A percentile compares a stretch with the other conserved stretches of the same genome.
Conservation (phyloP, 2,113 vertebrate species). For the Spilogale gracilis region DNA sequence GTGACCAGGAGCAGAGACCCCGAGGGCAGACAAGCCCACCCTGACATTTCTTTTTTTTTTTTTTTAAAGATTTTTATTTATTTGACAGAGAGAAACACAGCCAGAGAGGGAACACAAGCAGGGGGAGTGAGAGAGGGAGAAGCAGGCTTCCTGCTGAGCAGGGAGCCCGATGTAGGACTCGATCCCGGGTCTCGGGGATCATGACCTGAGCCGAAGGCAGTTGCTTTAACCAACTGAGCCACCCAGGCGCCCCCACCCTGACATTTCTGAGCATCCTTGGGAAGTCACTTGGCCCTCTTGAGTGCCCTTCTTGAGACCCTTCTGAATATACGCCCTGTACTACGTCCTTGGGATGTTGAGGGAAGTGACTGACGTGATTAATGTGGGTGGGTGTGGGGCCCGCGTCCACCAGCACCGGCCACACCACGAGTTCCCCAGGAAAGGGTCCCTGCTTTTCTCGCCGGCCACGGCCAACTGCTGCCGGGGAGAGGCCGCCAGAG, state of each 20-base stretch:
- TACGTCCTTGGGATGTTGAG: neutral
- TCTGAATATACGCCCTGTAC: neutral
- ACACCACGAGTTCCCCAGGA: fast-evolving
- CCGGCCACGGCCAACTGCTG: neutral
- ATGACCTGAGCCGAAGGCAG: too few relatives aligned
- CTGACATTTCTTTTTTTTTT: neutral
- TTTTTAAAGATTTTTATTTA: too few relatives aligned
- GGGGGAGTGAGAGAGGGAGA: too few relatives aligned
- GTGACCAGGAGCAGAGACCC: neutral
- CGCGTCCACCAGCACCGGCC: fast-evolving
- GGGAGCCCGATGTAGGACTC: too few relatives aligned
- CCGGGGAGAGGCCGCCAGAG: neutral
- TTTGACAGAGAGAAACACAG: too few relatives aligned
- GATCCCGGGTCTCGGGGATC: too few relatives aligned
- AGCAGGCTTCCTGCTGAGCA: too few relatives aligned
- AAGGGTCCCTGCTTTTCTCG: too few relatives aligned
- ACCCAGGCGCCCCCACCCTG: neutral
- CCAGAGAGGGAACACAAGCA: too few relatives aligned
- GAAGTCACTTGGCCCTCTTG: neutral
- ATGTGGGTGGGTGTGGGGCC: too few relatives aligned
- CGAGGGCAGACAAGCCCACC: neutral
- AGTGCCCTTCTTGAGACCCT: neutral
- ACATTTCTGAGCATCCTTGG: neutral
- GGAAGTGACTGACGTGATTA: neutral
- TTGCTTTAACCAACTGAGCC: too few relatives aligned